These are phyloP conservation scores for Lasioglossum villosulum DNA, from an alignment of 2,888 invertebrate genomes.

Conservation along the genomic window DNA sequence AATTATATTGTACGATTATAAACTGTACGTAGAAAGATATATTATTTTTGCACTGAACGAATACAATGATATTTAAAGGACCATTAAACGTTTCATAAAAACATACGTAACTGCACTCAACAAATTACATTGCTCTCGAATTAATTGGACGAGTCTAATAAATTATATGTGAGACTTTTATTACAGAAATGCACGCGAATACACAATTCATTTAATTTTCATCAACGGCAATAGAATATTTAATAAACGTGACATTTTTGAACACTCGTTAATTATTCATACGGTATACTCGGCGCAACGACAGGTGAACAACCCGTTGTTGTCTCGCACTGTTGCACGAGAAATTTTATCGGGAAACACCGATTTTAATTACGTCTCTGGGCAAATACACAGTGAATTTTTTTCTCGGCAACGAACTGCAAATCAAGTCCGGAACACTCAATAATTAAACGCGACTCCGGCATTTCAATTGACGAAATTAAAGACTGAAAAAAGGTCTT, in stretches of 20 bases:
- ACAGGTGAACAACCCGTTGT: constrained; percentile 1
- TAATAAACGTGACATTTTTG: not conserved
- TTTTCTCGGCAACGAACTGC: constrained; percentile 18
- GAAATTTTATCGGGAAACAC: constrained; percentile 24
- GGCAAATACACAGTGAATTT: not conserved
- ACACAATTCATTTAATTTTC: not conserved
- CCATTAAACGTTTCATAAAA: not conserved
- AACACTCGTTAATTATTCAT: constrained; percentile 3
- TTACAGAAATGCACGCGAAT: not conserved
- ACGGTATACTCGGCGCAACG: not conserved
- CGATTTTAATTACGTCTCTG: constrained; percentile 30
- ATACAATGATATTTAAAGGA: not conserved
- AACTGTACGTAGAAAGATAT: not conserved
- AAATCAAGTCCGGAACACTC: constrained; percentile 23
- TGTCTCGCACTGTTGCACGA: not conserved
- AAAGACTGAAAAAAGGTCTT: constrained; percentile 8
- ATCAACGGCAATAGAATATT: not conserved
- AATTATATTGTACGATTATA: not conserved
- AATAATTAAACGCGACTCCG: constrained; percentile 30
- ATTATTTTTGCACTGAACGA: not conserved
- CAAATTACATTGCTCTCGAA: not conserved
- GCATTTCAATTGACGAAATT: constrained; percentile 31
- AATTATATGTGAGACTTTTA: not conserved
- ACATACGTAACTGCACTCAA: not conserved
- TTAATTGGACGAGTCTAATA: not conserved